Evolutionary conservation across 2,888 invertebrate genomes (phyloP).

Genomic region (Ormyrus rosae): DNA sequence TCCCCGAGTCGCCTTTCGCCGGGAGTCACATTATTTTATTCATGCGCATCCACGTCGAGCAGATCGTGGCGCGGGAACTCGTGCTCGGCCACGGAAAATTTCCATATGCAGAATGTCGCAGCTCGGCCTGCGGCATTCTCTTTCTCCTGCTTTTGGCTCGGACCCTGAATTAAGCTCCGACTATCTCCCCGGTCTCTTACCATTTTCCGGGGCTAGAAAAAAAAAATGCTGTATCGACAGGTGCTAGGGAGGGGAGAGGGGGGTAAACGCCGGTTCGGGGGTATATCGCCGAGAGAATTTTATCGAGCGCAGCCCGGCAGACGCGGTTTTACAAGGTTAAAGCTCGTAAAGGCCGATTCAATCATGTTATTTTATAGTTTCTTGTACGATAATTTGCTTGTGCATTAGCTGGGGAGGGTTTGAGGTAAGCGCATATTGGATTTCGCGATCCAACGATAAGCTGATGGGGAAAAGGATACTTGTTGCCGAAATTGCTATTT

Average conservation of each 20-base stretch:
- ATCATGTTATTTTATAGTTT: not conserved
- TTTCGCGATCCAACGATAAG: not conserved
- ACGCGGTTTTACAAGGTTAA: slow-evolving; percentile 16
- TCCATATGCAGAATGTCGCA: slow-evolving; percentile 35
- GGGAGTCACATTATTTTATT: slow-evolving; percentile 69
- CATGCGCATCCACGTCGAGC: slow-evolving; percentile 59
- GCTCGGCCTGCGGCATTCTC: too few relatives aligned
- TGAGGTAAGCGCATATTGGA: not conserved
- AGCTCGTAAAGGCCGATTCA: slow-evolving; percentile 1
- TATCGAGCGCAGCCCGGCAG: slow-evolving; percentile 52
- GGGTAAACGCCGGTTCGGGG: slow-evolving; percentile 42
- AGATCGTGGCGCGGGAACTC: slow-evolving; percentile 58
- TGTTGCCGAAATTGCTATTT: too few relatives aligned
- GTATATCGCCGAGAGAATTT: slow-evolving; percentile 60
- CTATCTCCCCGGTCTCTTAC: not conserved
- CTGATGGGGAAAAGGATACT: not conserved
- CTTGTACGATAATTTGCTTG: slow-evolving; percentile 7
- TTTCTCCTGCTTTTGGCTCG: too few relatives aligned
- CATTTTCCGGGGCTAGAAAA: too few relatives aligned
- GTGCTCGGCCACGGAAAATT: not conserved
- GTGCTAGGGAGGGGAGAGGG: not conserved
- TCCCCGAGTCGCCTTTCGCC: not conserved
- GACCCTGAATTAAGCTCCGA: slow-evolving; percentile 2
- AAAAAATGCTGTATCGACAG: slow-evolving; percentile 23
- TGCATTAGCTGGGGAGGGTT: too few relatives aligned